Evolutionary conservation across 1,140 invertebrate species (phyloP).

Genomic region (Anadara kagoshimensis): DNA sequence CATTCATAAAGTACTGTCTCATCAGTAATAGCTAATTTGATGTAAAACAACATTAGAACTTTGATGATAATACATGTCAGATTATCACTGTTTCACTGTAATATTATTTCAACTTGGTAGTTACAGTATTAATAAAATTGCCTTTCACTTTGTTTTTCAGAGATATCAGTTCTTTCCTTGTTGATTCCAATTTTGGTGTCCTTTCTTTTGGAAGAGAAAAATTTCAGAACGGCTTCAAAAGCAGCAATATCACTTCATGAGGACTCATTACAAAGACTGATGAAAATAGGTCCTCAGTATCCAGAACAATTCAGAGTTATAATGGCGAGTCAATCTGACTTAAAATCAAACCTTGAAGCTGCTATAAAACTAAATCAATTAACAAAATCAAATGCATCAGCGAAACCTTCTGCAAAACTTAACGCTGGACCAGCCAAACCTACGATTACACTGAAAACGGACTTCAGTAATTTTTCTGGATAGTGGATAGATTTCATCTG

Average conservation of each 20-base stretch:
- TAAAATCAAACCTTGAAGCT: constrained; percentile 87
- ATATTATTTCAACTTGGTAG: neutral
- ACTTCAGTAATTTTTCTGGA: constrained; percentile 89
- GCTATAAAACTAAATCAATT: constrained; percentile 82
- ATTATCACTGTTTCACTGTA: neutral
- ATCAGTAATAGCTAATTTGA: no score
- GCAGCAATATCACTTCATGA: constrained; percentile 85
- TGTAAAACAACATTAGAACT: no score
- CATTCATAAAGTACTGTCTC: no score
- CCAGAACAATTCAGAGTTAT: constrained; percentile 90
- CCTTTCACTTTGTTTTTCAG: constrained; percentile 75
- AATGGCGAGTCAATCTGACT: constrained; percentile 86
- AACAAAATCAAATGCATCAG: constrained; percentile 74
- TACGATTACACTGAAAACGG: constrained; percentile 95
- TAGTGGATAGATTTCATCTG: constrained; percentile 21
- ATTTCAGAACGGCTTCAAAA: constrained; percentile 79
- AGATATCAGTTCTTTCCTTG: constrained; percentile 90
- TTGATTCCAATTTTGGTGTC: constrained; percentile 92
- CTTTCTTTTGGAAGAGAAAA: constrained; percentile 83
- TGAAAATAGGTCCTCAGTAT: constrained; percentile 89
- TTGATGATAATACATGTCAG: no score
- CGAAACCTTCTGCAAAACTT: constrained; percentile 17
- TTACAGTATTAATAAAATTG: neutral
- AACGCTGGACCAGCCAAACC: constrained; percentile 78
- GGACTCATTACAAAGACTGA: constrained; percentile 89